Conservation (phyloP, 2,888 invertebrate genomes). For the Drosophila quasianomalipes region DNA sequence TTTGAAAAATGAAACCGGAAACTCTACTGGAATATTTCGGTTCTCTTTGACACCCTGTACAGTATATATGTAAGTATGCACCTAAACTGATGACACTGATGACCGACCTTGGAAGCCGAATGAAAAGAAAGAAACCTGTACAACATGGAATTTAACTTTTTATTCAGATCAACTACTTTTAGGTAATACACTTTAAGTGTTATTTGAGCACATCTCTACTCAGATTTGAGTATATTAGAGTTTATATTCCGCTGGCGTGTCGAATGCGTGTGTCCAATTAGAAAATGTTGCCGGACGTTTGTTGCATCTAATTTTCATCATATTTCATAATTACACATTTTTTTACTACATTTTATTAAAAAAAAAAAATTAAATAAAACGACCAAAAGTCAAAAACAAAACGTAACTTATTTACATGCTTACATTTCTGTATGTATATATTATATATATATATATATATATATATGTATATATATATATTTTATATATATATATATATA, state of each 20-base stretch:
- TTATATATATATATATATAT: constrained; percentile 26
- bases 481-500: constrained; percentile 18
- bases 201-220: not conserved
- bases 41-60: not conserved
- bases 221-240: not conserved
- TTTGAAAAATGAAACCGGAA: not conserved
- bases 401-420: constrained; percentile 66
- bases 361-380: constrained; percentile 15
- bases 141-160: not conserved
- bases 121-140: not conserved
- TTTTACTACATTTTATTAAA: constrained; percentile 54
- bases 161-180: constrained; percentile 1
- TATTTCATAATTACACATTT: constrained; percentile 18
- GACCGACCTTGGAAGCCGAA: not conserved
- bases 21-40: not conserved
- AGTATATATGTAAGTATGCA: not conserved
- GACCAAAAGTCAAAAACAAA: constrained; percentile 28
- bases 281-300: constrained; percentile 1
- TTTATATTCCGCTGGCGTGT: constrained; percentile 3
- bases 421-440: constrained; percentile 25
- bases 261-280: constrained; percentile 15
- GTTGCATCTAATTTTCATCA: constrained; percentile 12
- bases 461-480: constrained; percentile 14
- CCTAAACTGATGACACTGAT: not conserved
- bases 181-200: constrained; percentile 1